A percentile compares a stretch with the other conserved stretches of the same genome.
phyloP scores from a whole-genome alignment of 1,140 invertebrate genomes.

The Artemia franciscana region DNA sequence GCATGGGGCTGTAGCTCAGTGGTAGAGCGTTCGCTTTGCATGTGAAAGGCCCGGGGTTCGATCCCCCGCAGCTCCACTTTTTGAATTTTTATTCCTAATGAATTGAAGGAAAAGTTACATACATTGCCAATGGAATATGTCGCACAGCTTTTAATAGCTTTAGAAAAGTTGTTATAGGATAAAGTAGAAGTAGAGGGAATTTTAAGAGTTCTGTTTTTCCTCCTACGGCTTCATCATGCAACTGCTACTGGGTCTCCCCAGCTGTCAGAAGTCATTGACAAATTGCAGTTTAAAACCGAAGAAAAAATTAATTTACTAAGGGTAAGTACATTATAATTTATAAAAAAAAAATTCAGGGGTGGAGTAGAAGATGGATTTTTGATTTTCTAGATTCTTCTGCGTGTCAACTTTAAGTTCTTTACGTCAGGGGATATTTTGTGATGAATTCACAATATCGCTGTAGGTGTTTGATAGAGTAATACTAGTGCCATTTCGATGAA shows the following conservation, averaged over 20 bases:
- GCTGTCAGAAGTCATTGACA: constrained; percentile 40
- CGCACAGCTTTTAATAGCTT: constrained; percentile 43
- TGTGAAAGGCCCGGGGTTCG: constrained; percentile 75
- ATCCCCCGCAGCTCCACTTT: constrained; percentile 42
- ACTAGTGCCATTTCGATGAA: too few species aligned
- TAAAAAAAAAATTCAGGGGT: too few species aligned
- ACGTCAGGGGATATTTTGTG: too few species aligned
- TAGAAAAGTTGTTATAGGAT: constrained; percentile 38
- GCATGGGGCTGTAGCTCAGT: constrained; percentile 46
- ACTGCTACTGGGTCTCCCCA: constrained; percentile 43
- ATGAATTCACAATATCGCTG: too few species aligned
- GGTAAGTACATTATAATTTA: too few species aligned
- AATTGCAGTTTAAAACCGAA: constrained; percentile 32
- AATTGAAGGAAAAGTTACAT: constrained; percentile 68
- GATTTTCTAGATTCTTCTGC: too few species aligned
- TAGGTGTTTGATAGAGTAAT: too few species aligned
- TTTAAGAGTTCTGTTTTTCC: constrained; percentile 44
- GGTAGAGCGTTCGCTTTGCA: constrained; percentile 84
- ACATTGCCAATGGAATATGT: constrained; percentile 60
- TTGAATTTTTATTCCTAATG: constrained; percentile 30
- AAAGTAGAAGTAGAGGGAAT: constrained; percentile 48
- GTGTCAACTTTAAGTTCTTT: too few species aligned
- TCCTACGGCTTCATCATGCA: constrained; percentile 60
- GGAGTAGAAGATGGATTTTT: too few species aligned
- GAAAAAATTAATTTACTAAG: constrained; percentile 32